Evolutionary conservation across 2,888 invertebrate genomes (phyloP).

Genomic region (Timandra comae): DNA sequence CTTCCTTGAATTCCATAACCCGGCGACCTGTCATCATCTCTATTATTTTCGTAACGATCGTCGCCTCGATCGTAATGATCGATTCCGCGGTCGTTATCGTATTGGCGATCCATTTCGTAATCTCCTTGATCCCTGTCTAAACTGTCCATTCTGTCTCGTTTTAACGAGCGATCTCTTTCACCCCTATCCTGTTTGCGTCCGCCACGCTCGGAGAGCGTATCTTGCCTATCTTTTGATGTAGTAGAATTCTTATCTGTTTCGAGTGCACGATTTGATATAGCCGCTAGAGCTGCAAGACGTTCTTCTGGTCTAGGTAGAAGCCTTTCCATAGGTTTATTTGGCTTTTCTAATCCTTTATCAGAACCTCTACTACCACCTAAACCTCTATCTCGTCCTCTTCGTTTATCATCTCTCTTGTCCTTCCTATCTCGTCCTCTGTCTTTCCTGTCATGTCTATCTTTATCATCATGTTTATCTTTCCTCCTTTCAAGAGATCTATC

Average conservation of each 20-base stretch:
- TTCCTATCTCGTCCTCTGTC: slow-evolving; percentile 83
- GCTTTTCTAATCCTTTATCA: slow-evolving; percentile 78
- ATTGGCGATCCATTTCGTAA: slow-evolving; percentile 66
- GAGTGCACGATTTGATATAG: slow-evolving; percentile 64
- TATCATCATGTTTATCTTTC: slow-evolving; percentile 74
- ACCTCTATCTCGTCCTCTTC: slow-evolving; percentile 68
- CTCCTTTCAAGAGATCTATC: slow-evolving; percentile 67
- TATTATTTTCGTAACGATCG: slow-evolving; percentile 62
- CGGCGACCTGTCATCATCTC: slow-evolving; percentile 66
- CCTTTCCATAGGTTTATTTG: slow-evolving; percentile 78
- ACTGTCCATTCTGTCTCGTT: slow-evolving; percentile 65
- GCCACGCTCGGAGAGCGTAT: slow-evolving; percentile 65
- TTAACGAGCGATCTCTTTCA: slow-evolving; percentile 71
- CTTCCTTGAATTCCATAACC: slow-evolving; percentile 55
- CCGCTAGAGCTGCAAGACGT: slow-evolving; percentile 77
- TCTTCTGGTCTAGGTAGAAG: slow-evolving; percentile 80
- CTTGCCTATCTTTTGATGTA: slow-evolving; percentile 66
- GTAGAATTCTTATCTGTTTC: slow-evolving; percentile 66
- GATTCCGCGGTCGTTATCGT: slow-evolving; percentile 65
- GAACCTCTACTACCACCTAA: slow-evolving; percentile 59
- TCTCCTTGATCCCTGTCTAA: slow-evolving; percentile 68
- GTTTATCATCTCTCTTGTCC: slow-evolving; percentile 72
- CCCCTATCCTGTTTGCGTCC: slow-evolving; percentile 65
- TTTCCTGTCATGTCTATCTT: slow-evolving; percentile 80
- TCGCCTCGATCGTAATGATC: slow-evolving; percentile 71